phyloP scores from a whole-genome alignment of 2,797 vertebrate species.

The Amblyopsis hoosieri region DNA sequence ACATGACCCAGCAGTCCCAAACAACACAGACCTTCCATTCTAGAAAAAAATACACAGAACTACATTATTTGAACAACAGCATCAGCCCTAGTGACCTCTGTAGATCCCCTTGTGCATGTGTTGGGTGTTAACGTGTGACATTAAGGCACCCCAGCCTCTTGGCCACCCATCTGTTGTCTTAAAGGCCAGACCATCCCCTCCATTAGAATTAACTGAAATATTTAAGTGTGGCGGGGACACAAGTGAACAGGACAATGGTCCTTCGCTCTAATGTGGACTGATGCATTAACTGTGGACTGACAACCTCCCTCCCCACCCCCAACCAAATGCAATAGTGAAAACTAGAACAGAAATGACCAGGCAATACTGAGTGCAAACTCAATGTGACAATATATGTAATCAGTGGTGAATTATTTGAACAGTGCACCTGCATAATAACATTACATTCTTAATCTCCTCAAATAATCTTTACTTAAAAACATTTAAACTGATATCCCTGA shows the following conservation, averaged over 20 bases:
- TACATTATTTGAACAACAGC: no score
- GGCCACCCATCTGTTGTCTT: constrained; percentile 44
- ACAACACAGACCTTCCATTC: no score
- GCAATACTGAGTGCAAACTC: no score
- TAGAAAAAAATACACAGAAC: no score
- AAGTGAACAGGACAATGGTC: not conserved
- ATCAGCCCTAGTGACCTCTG: no score
- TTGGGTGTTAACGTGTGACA: constrained; percentile 27
- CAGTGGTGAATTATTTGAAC: constrained; percentile 1
- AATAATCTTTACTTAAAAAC: constrained; percentile 26
- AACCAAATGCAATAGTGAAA: no score
- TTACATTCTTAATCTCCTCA: constrained; percentile 25
- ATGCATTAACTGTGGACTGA: not conserved
- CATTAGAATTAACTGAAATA: constrained; percentile 47
- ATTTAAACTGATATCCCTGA: constrained; percentile 5
- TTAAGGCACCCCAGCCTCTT: constrained; percentile 20
- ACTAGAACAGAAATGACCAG: no score
- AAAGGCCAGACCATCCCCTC: constrained; percentile 19
- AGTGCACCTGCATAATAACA: constrained; percentile 12
- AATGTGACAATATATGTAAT: constrained; percentile 37
- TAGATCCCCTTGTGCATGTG: no score
- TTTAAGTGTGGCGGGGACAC: constrained; percentile 22
- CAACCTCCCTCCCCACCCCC: not conserved
- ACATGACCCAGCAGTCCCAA: no score
- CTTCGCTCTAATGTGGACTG: not conserved